Conservation (phyloP, 2,888 invertebrate genomes). For the Hypomecis punctinalis region DNA sequence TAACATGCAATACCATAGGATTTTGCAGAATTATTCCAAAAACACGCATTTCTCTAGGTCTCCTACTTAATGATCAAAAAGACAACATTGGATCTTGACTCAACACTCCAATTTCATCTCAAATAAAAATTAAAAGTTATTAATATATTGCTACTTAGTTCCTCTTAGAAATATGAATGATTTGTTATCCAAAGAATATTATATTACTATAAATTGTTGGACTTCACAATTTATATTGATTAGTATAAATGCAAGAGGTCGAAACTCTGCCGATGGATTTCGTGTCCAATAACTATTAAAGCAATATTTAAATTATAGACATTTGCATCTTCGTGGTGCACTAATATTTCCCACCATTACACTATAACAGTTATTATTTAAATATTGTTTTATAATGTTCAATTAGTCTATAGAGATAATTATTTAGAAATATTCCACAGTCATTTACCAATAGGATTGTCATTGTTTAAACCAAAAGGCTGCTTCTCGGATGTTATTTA, state of each 20-base stretch:
- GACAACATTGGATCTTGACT: constrained; percentile 48
- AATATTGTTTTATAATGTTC: constrained; percentile 79
- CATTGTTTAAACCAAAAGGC: constrained; percentile 80
- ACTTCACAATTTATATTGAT: constrained; percentile 68
- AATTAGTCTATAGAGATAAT: constrained; percentile 74
- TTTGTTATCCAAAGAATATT: constrained; percentile 83
- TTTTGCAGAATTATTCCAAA: constrained; percentile 72
- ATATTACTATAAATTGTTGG: constrained; percentile 76
- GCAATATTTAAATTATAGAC: constrained; percentile 79
- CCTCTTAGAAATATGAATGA: constrained; percentile 82
- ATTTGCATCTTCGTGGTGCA: constrained; percentile 66
- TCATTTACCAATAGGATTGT: constrained; percentile 76
- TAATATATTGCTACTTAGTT: constrained; percentile 74
- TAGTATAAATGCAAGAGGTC: constrained; percentile 66
- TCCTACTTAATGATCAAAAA: constrained; percentile 54
- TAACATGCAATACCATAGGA: constrained; percentile 76
- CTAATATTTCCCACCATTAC: constrained; percentile 79
- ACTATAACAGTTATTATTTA: constrained; percentile 74
- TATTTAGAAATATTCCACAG: constrained; percentile 82
- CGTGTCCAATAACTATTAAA: constrained; percentile 69
- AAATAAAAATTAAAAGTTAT: constrained; percentile 49
- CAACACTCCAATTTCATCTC: constrained; percentile 52
- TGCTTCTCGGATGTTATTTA: constrained; percentile 82
- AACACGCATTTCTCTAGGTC: constrained; percentile 76
- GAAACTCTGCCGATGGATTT: constrained; percentile 54